A percentile compares a stretch with the other conserved stretches of the same genome.
Conservation (phyloP, 2,888 invertebrate genomes). For the Seira ritae region DNA sequence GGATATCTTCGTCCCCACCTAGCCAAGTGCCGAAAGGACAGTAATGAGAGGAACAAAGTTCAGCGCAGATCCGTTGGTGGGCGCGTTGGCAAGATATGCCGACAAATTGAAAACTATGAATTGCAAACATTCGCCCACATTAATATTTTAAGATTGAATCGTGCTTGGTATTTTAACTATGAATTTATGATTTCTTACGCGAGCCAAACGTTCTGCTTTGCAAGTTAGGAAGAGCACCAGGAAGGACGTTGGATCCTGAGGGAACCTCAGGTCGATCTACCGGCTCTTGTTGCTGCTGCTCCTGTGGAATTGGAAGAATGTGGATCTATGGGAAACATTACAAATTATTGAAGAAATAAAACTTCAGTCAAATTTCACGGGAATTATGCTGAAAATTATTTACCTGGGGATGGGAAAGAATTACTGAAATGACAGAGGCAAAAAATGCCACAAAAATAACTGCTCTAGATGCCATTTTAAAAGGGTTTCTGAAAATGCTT, state of each 20-base stretch:
- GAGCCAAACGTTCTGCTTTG: constrained; percentile 22
- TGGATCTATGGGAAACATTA: too few species aligned
- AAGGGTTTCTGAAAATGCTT: background rate
- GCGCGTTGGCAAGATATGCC: constrained; percentile 31
- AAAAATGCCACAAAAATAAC: constrained; percentile 42
- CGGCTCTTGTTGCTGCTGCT: background rate
- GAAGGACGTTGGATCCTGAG: background rate
- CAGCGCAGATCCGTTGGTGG: constrained; percentile 30
- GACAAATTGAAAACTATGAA: constrained; percentile 54
- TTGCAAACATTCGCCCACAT: background rate
- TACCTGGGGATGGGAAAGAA: constrained; percentile 55
- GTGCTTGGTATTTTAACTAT: too few species aligned
- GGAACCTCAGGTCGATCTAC: background rate
- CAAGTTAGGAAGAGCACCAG: constrained; percentile 23
- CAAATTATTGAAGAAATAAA: too few species aligned
- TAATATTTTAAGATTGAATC: too few species aligned
- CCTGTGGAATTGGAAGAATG: background rate
- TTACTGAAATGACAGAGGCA: constrained; percentile 42
- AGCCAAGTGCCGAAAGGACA: constrained; percentile 31
- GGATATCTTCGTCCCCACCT: too few species aligned
- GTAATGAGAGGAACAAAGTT: constrained; percentile 52
- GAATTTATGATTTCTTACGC: too few species aligned
- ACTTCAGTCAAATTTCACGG: background rate
- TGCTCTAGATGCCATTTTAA: constrained; percentile 46
- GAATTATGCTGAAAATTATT: constrained; percentile 21